A percentile compares a stretch with the other conserved stretches of the same genome.
These are phyloP conservation scores for Electrona antarctica DNA, from an alignment of 2,113 vertebrate species.

Conservation along the genomic window DNA sequence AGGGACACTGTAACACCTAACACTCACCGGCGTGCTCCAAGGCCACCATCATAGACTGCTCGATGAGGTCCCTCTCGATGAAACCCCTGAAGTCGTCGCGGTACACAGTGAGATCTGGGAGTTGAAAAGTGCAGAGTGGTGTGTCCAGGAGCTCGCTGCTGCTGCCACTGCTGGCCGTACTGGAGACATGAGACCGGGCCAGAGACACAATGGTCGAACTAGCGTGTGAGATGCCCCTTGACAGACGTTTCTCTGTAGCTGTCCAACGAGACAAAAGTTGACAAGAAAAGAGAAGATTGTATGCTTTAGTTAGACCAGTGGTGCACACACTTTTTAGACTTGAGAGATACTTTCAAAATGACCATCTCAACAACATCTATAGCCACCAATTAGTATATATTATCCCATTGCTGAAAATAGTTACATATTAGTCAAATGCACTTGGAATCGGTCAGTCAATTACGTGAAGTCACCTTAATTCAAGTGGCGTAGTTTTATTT, in stretches of 20 bases:
- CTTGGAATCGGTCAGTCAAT: too few species aligned
- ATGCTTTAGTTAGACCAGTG: background rate
- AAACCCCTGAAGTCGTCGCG: constrained; percentile 93
- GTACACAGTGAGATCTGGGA: constrained; percentile 94
- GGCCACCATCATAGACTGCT: constrained; percentile 97
- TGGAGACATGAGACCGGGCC: constrained; percentile 92
- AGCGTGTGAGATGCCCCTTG: constrained; percentile 93
- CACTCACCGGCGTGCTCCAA: constrained; percentile 93
- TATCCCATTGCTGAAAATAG: too few species aligned
- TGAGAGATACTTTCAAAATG: too few species aligned
- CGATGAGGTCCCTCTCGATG: constrained; percentile 95
- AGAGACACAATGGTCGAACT: constrained; percentile 94
- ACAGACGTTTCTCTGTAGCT: constrained; percentile 89
- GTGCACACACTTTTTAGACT: too few species aligned
- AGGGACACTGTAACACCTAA: too few species aligned
- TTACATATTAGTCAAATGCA: too few species aligned
- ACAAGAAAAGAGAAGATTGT: background rate
- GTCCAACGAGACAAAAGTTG: background rate
- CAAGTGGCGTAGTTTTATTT: too few species aligned
- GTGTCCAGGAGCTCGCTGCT: constrained; percentile 88
- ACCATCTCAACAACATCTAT: too few species aligned
- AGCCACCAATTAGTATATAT: too few species aligned
- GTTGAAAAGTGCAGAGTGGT: constrained; percentile 96
- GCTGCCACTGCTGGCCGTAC: constrained; percentile 76
- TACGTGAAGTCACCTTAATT: too few species aligned